Conservation (phyloP, 2,888 invertebrate genomes). For the Bugulina stolonifera region DNA sequence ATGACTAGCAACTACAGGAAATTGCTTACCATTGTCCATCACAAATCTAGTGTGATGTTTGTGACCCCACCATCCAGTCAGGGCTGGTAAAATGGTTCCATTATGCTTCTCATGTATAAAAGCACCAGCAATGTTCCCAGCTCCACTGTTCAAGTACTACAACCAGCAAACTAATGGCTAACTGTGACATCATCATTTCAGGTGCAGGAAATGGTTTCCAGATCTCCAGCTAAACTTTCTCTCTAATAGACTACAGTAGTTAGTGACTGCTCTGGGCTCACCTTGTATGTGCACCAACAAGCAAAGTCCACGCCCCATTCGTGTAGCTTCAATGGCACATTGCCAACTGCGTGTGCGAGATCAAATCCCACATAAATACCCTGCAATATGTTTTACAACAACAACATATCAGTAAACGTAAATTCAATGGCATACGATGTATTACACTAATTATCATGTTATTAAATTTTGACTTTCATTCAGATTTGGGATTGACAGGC, state of each 20-base stretch:
- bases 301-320: constrained; percentile 62
- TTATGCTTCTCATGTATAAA: constrained; percentile 56
- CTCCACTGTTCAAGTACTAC: constrained; percentile 56
- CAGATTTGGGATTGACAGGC: no score
- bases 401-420: no score
- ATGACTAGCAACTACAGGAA: background rate
- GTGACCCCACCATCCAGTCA: constrained; percentile 61
- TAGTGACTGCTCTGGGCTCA: constrained; percentile 35
- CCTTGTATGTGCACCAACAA: constrained; percentile 61
- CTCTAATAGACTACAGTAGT: no score
- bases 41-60: constrained; percentile 55
- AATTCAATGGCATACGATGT: no score
- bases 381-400: no score
- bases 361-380: constrained; percentile 60
- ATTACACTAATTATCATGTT: no score
- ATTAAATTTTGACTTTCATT: no score
- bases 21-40: constrained; percentile 55
- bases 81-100: constrained; percentile 46
- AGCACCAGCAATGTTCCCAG: constrained; percentile 56
- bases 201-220: no score
- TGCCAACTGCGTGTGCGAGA: constrained; percentile 60
- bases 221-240: no score
- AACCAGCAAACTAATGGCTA: constrained; percentile 29
- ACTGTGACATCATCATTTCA: no score
- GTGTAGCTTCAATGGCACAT: constrained; percentile 57